Evolutionary conservation across 2,797 vertebrate species (phyloP), one percentile per base, ranked within the genome.

Genomic region (Anisognathus igniventris): DNA sequence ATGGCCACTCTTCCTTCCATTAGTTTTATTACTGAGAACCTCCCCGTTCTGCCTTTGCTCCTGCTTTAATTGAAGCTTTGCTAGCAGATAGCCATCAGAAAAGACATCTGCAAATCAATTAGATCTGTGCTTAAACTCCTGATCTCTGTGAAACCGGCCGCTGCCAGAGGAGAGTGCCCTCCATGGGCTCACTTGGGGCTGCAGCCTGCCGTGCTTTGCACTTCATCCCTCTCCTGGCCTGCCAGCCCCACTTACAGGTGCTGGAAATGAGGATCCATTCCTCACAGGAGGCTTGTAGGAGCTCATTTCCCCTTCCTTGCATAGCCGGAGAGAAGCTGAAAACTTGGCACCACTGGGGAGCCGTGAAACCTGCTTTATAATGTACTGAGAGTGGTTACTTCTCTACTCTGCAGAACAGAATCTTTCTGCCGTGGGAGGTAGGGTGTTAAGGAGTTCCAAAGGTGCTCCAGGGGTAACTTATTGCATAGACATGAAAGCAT

Each of bases 101-200:
- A 76, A 91, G 91, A 72, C 82, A 96, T 96, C 93, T 97, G 95
- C 94, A 96, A 92, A 95, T 96, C 93, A 93, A 94, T 94, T 89
- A 94, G 87, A 51, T 86, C 68, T 92, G 89, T 88, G 91, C 82
- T 86, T 75, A 81, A 88, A 86, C 85, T 91, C 85, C 19, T 0
- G 33, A 73, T 81, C 82, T 81, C 75, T n/a, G 24, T 14, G 57
- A 42, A 83, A 61, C 81, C 1, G 1, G 65, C 57, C 0, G 0
- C 54, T 88, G 90, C 78, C 31, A 40, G 91, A 85, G 25, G 44
- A 42, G 39, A 4, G 44, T 72, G 70, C n/a, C 68, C 71, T 92
- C 73, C 27, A 0, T 15, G 83, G 66, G 30, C 66, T 75, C 7
- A 1, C 74, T 2, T 1, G 6, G 35, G 64, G 33, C 74, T 57